phyloP scores from a whole-genome alignment of 2,797 vertebrate genomes.

The Chloroceryle amazona region DNA sequence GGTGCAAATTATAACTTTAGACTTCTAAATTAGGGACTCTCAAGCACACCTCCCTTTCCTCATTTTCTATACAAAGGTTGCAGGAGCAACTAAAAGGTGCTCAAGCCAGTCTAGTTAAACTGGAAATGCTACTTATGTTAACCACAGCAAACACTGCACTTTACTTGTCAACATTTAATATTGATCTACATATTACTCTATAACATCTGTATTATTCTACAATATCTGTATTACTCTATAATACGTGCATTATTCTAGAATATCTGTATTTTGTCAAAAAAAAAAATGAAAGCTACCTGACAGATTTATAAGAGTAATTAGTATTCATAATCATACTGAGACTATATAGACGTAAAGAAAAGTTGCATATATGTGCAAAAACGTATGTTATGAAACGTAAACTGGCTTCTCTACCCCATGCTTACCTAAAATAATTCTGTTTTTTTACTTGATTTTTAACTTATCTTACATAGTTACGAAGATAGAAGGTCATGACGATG shows the following conservation, averaged over 20 bases:
- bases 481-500: not conserved
- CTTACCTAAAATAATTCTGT: not conserved
- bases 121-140: not conserved
- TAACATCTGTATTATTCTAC: not conserved
- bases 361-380: not conserved
- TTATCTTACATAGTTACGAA: too few species aligned
- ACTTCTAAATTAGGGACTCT: not conserved
- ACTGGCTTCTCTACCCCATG: too few species aligned
- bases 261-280: not conserved
- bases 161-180: not conserved
- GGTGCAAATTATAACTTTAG: not conserved
- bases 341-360: not conserved
- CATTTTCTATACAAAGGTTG: not conserved
- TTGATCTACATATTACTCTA: not conserved
- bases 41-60: not conserved
- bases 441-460: not conserved
- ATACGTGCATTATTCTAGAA: not conserved
- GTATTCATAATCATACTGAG: not conserved
- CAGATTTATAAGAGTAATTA: not conserved
- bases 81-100: not conserved
- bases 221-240: not conserved
- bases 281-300: not conserved
- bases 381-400: not conserved
- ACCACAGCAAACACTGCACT: not conserved
- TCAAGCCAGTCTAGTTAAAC: not conserved